Evolutionary conservation across 23 tunicate species (phyloP).

Genomic region (Halocynthia roretzi): DNA sequence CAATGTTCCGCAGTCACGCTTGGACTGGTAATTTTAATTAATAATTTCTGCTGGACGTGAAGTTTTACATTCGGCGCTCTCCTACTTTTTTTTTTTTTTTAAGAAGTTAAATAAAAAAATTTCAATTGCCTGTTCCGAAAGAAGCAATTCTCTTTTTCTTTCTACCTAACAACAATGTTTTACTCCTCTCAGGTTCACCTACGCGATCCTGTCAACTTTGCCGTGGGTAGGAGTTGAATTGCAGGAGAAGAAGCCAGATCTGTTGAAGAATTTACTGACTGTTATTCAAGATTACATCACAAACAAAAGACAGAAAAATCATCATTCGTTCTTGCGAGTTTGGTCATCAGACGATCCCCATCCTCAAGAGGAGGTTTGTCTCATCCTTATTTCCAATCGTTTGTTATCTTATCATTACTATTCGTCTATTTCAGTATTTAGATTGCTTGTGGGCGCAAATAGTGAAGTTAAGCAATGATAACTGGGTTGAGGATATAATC

Average conservation of each 20-base stretch:
- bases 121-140: no score
- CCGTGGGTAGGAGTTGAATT: conserved; percentile 89
- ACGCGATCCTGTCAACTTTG: conserved; percentile 60
- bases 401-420: background rate
- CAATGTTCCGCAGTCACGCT: conserved; percentile 71
- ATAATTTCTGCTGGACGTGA: background rate
- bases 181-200: conserved; percentile 33
- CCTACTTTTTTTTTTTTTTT: background rate
- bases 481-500: conserved; percentile 92
- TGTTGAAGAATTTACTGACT: conserved; percentile 52
- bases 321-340: conserved; percentile 73
- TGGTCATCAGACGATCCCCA: conserved; percentile 95
- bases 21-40: conserved; percentile 42
- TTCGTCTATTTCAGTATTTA: conserved; percentile 32
- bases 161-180: background rate
- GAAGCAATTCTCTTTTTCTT: background rate
- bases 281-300: conserved; percentile 54
- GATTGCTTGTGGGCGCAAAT: conserved; percentile 94
- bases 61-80: background rate
- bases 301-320: conserved; percentile 49
- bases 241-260: conserved; percentile 36
- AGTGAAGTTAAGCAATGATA: conserved; percentile 68
- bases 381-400: background rate
- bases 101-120: no score
- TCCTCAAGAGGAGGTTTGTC: conserved; percentile 78